phyloP scores from a whole-genome alignment of 2,888 invertebrate genomes.

The Drosophila lacicola region DNA sequence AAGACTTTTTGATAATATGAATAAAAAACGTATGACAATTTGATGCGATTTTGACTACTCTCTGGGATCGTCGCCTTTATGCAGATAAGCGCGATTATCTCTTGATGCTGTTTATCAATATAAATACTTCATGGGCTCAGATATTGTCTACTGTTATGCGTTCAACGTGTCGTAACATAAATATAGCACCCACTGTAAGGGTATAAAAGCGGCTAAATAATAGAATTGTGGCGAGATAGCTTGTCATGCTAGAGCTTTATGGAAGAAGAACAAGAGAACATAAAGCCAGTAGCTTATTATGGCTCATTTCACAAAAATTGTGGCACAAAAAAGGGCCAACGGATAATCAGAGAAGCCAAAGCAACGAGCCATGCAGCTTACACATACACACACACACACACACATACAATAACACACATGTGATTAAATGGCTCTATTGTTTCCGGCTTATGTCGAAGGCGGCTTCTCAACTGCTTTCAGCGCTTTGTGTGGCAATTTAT shows the following conservation, averaged over 20 bases:
- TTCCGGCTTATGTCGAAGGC: constrained; percentile 10
- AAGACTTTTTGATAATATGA: too few species aligned
- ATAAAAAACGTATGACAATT: too few species aligned
- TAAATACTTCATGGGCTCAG: too few species aligned
- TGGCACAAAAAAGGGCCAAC: constrained; percentile 13
- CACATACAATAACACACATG: constrained; percentile 5
- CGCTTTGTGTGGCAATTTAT: neutral
- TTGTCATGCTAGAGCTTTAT: constrained; percentile 6
- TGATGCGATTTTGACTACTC: too few species aligned
- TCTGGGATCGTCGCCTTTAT: too few species aligned
- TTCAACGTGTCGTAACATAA: too few species aligned
- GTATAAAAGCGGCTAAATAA: neutral
- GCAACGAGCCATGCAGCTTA: constrained; percentile 44
- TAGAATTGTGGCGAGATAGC: neutral
- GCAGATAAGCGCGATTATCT: too few species aligned
- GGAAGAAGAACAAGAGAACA: neutral
- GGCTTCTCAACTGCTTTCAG: neutral
- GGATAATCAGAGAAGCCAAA: constrained; percentile 28
- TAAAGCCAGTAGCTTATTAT: constrained; percentile 46
- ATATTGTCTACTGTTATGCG: too few species aligned
- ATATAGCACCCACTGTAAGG: neutral
- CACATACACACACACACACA: constrained; percentile 12
- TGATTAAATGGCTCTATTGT: constrained; percentile 44
- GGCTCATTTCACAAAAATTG: constrained; percentile 64
- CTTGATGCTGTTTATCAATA: too few species aligned